phyloP scores from a whole-genome alignment of 2,888 invertebrate species.

The Apotomis betuletana region DNA sequence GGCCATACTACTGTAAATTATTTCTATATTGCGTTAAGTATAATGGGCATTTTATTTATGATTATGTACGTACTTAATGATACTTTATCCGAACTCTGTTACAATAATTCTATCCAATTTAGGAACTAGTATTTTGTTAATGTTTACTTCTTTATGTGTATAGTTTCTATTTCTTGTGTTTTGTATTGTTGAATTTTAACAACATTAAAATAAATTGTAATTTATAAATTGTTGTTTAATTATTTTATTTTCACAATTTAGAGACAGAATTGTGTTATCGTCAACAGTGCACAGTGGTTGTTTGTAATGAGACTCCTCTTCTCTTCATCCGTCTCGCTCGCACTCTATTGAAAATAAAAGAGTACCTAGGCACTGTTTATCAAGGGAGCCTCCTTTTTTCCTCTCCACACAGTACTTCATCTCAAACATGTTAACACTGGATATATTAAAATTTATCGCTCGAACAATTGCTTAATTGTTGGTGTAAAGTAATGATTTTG shows the following conservation, averaged over 20 bases:
- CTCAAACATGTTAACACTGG: too few relatives aligned
- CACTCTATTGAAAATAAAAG: too few relatives aligned
- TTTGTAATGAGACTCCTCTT: too few relatives aligned
- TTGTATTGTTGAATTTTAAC: constrained; percentile 82
- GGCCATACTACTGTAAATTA: constrained; percentile 39
- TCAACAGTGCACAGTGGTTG: too few relatives aligned
- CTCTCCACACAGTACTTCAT: too few relatives aligned
- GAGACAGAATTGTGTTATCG: too few relatives aligned
- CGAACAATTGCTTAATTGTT: too few relatives aligned
- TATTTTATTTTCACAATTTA: background rate
- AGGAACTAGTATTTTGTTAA: constrained; percentile 53
- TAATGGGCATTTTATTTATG: constrained; percentile 30
- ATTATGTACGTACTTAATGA: constrained; percentile 39
- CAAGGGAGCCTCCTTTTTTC: too few relatives aligned
- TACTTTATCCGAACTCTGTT: constrained; percentile 42
- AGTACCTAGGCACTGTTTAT: too few relatives aligned
- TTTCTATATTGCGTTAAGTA: constrained; percentile 26
- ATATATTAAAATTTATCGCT: too few relatives aligned
- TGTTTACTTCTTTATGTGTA: constrained; percentile 67
- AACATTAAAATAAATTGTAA: constrained; percentile 74
- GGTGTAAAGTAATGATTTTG: too few relatives aligned
- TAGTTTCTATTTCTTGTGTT: constrained; percentile 71
- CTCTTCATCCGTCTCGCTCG: too few relatives aligned
- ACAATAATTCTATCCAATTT: constrained; percentile 43
- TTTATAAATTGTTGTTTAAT: constrained; percentile 45